Evolutionary conservation across 2,113 vertebrate genomes (phyloP), one percentile per base, ranked within the genome.

Genomic region (Chaetodon trifascialis): DNA sequence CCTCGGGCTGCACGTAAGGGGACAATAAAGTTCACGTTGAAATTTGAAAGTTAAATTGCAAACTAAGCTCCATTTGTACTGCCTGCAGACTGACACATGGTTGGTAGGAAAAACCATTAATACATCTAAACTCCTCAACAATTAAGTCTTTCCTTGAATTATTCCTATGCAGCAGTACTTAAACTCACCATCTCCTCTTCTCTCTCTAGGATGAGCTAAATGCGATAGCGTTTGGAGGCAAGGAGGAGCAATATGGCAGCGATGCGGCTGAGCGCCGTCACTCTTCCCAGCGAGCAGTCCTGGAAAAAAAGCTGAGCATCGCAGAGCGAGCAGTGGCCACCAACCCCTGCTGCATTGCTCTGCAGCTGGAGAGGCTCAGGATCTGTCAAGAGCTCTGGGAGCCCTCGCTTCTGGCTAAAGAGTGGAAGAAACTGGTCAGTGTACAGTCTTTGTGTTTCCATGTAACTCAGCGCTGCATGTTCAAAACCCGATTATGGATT

Each of bases 231-330:
- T 96, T 97, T 10, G 92, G 90, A 73, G 94, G 92, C 0, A 96
- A 95, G 1, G 84, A 92, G 3, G 82, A 92, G 3, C 89, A 88
- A 47, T 94, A 90, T 4, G 95, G 93, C 17, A 93, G 91, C 15
- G 94, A 96, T 12, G 89, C 89, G 11, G 91, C 95, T 2, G 91
- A 91, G 67, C 92, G 63, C 5, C 94, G 86, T 36, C 94, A 92
- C 83, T 76, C 91, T 11, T 94, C 94, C 34, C 74, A 90, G 66
- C 89, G 93, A 73, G 95, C 97, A 6, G 52, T 96, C 4, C 94
- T 98, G 85, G 98, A 99, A 91, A 99, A 97, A 92, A 99, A 99
- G 91, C 91, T 99, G 86, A 96, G 97, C 54, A 96, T 99, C 6
- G 93, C 97, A 80, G 98, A 99, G 75, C 95, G 95, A 7, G 98